These are phyloP conservation scores for Eupithecia centaureata DNA, from an alignment of 2,888 invertebrate species.

Conservation along the genomic window DNA sequence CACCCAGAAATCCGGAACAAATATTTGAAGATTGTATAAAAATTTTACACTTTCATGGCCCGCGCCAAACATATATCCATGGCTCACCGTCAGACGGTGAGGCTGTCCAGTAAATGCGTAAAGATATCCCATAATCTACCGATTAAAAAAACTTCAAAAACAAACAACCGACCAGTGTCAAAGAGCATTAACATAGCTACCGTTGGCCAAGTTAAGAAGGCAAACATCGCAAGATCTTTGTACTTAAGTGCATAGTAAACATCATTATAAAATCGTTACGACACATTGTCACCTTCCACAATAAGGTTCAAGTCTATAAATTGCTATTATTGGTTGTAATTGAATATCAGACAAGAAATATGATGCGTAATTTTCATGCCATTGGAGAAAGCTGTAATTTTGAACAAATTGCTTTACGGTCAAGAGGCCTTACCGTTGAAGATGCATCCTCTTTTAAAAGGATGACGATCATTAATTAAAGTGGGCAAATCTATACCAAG, in stretches of 20 bases:
- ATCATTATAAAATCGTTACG: conserved; percentile 41
- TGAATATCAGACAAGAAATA: conserved; percentile 28
- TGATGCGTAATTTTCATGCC: conserved; percentile 25
- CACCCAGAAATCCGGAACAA: no score
- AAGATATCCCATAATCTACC: no score
- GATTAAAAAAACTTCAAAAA: conserved; percentile 7
- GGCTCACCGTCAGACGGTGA: no score
- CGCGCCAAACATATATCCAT: no score
- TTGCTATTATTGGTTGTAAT: conserved; percentile 22
- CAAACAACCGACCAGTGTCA: conserved; percentile 22
- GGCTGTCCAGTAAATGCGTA: no score
- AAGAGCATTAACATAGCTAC: conserved; percentile 32
- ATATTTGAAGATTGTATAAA: no score
- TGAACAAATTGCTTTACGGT: conserved; percentile 23
- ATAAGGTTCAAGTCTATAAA: conserved; percentile 19
- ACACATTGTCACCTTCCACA: conserved; percentile 24
- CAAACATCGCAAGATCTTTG: conserved; percentile 42
- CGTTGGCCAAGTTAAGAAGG: conserved; percentile 30
- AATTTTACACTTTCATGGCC: no score
- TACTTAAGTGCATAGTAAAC: conserved; percentile 50
- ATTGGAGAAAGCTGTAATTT: conserved; percentile 31
- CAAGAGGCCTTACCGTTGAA: conserved; percentile 19
- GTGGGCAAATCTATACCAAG: not conserved
- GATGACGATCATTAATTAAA: conserved; percentile 13
- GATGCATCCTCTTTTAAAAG: conserved; percentile 4